Evolutionary conservation across 2,797 vertebrate species (phyloP).

Genomic region (Zenarchopterus dispar): DNA sequence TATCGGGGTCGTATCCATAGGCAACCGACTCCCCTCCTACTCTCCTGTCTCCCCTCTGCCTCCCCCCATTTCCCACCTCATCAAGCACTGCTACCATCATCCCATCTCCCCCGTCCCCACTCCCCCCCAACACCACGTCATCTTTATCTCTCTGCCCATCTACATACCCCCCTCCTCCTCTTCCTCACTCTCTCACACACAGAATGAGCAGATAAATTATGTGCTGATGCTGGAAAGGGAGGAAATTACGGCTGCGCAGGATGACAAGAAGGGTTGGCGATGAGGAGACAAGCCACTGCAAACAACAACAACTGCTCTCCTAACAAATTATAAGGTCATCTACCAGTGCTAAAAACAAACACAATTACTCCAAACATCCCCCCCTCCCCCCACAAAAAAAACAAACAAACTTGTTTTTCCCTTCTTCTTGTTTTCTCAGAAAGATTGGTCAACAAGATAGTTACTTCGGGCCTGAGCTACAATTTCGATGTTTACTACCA

Average conservation of each 20-base stretch:
- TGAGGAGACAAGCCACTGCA: constrained; percentile 49
- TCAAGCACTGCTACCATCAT: constrained; percentile 67
- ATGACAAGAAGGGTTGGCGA: constrained; percentile 45
- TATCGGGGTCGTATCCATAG: constrained; percentile 84
- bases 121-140: constrained; percentile 17
- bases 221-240: constrained; percentile 53
- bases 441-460: constrained; percentile 17
- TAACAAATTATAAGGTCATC: constrained; percentile 48
- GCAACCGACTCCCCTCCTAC: constrained; percentile 72
- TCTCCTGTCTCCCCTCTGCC: constrained; percentile 32
- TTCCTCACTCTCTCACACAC: constrained; percentile 19
- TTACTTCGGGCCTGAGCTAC: constrained; percentile 26
- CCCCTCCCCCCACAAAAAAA: no score
- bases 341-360: constrained; percentile 25
- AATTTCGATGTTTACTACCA: constrained; percentile 41
- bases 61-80: constrained; percentile 69
- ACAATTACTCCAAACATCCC: constrained; percentile 22
- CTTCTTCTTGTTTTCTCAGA: constrained; percentile 10
- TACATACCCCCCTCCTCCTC: constrained; percentile 43
- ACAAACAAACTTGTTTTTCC: not conserved
- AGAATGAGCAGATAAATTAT: constrained; percentile 57
- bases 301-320: constrained; percentile 50
- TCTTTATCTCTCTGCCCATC: constrained; percentile 67
- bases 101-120: constrained; percentile 35
- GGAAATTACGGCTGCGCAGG: constrained; percentile 58